Percentiles rank a stretch among this genome's conserved stretches.
phyloP scores from a whole-genome alignment of 2,797 vertebrate species.

The Halcyon badia region DNA sequence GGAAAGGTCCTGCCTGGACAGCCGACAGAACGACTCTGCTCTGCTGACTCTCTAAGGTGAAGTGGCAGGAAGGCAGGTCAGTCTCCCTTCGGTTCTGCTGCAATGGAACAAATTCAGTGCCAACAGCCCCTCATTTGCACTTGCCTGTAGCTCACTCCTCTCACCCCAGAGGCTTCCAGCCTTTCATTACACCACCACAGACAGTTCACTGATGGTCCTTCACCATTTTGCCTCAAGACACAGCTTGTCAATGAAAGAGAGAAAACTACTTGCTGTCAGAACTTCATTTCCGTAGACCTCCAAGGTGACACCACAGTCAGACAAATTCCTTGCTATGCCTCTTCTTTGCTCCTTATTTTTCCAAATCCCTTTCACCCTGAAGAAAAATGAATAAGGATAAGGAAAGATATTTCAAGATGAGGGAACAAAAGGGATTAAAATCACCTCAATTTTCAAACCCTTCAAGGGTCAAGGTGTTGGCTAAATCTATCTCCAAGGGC shows the following conservation, averaged over 20 bases:
- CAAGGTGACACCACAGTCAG: conserved; percentile 77
- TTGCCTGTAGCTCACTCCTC: not conserved
- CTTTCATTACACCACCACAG: not conserved
- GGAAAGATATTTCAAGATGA: not conserved
- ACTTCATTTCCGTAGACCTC: conserved; percentile 80
- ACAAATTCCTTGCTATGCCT: conserved; percentile 74
- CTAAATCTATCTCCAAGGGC: not conserved
- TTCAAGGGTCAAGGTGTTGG: not conserved
- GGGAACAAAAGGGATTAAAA: not conserved
- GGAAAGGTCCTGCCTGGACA: not conserved
- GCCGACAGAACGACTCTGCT: not conserved
- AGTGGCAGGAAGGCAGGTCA: not conserved
- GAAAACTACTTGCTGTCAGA: conserved; percentile 79
- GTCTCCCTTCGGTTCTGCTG: not conserved
- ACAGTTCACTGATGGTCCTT: not conserved
- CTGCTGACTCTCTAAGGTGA: not conserved
- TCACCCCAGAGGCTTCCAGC: not conserved
- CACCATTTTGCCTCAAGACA: not conserved
- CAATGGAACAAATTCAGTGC: not conserved
- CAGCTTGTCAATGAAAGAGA: conserved; percentile 86
- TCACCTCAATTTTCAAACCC: not conserved
- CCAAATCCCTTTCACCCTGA: conserved; percentile 83
- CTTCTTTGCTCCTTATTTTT: conserved; percentile 82
- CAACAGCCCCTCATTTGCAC: not conserved
- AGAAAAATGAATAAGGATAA: not conserved